A percentile compares a stretch with the other conserved stretches of the same genome.
Conservation (phyloP, 2,888 invertebrate genomes). For the Pristionchus japonicus region DNA sequence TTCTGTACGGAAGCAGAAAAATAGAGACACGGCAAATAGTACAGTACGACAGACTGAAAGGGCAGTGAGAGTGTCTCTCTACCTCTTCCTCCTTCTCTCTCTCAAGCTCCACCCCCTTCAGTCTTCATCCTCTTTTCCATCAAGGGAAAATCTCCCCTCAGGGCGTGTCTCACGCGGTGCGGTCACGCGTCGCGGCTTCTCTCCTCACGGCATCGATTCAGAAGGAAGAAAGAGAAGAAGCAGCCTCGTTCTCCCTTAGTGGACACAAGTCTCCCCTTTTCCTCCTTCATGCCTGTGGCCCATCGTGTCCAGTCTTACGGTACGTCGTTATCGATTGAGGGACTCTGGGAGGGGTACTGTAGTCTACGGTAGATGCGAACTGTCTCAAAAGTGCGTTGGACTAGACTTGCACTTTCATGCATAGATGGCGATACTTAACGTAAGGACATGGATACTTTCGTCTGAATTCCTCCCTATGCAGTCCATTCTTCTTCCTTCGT, state of each 20-base stretch:
- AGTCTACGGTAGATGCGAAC: neutral
- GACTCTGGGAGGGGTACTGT: neutral
- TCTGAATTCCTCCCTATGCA: neutral
- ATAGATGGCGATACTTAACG: neutral
- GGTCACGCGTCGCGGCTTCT: neutral
- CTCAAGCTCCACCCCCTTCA: neutral
- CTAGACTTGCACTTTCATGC: neutral
- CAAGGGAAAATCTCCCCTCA: neutral
- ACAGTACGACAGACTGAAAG: neutral
- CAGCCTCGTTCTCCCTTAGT: conserved; percentile 7
- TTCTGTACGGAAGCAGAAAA: neutral
- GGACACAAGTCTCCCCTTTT: conserved; percentile 4
- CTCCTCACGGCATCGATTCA: neutral
- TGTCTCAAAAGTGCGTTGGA: neutral
- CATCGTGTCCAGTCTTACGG: conserved; percentile 14
- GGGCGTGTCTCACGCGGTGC: neutral
- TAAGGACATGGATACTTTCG: neutral
- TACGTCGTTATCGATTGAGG: neutral
- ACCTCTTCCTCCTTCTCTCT: neutral
- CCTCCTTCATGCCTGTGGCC: conserved; percentile 3
- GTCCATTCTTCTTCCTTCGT: neutral
- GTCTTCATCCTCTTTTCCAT: conserved; percentile 15
- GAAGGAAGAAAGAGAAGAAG: neutral
- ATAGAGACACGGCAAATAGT: neutral
- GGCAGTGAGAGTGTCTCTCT: neutral